These are phyloP conservation scores for Caenorhabditis macrosperma DNA, from an alignment of 2,888 invertebrate genomes.

Conservation along the genomic window DNA sequence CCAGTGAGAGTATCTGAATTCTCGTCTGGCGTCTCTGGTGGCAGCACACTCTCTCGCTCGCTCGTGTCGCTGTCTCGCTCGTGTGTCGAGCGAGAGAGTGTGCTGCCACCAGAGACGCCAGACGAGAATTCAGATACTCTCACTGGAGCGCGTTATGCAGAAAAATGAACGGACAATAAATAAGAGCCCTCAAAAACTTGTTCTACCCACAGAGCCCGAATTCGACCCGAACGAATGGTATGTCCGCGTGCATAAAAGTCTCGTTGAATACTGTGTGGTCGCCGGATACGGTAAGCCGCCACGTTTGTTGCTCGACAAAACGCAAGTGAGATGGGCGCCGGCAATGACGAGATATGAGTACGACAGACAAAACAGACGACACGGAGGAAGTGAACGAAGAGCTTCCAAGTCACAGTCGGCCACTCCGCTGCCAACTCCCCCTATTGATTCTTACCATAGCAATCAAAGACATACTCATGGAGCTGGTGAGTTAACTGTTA, in stretches of 20 bases:
- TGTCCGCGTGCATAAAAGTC: conserved; percentile 5
- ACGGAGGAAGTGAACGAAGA: neutral
- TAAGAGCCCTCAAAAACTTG: neutral
- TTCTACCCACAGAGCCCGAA: conserved; percentile 17
- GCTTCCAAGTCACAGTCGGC: neutral
- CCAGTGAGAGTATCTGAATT: no score
- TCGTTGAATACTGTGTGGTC: neutral
- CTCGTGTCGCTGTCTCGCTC: no score
- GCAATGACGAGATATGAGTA: neutral
- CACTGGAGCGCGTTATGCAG: no score
- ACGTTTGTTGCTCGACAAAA: conserved; percentile 30
- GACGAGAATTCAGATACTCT: no score
- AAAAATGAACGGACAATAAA: no score
- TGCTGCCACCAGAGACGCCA: no score
- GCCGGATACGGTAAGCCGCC: conserved; percentile 19
- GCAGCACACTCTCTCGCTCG: no score
- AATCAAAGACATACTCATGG: no score
- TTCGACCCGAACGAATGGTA: conserved; percentile 36
- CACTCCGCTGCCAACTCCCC: neutral
- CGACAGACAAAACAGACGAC: neutral
- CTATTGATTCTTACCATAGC: neutral
- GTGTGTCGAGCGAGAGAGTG: no score
- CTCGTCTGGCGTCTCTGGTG: no score
- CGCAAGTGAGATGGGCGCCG: conserved; percentile 38
- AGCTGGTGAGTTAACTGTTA: no score